Base-by-base conservation (phyloP, 64 coral and sea anemone species). In the Pocillopora damicornis region DNA sequence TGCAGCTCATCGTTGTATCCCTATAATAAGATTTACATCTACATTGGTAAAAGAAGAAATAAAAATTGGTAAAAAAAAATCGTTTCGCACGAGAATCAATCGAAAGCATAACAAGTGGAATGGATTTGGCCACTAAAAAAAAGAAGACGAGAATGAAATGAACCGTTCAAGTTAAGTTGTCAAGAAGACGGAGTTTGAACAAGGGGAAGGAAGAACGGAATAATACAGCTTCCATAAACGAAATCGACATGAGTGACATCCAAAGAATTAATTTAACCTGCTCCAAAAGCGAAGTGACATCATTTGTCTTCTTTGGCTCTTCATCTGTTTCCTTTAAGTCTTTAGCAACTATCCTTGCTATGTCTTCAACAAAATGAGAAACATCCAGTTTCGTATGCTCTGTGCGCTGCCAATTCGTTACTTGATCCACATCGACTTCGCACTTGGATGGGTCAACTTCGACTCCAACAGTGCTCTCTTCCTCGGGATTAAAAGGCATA, bases 391-490 rank as follows among this genome's bases (percentile, higher is more conserved):
- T 59, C 51, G 36, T 61, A 0, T 25, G 9, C 13, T 86, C 37
- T 23, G 13, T 73, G n/a, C 45, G 63, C 58, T 66, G 66, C 73
- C 80, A 91, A 35, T 91, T 83, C 56, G 61, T 84, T 2, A 83
- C 81, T 58, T 91, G 56, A 35, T 91, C 89, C 10, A 91, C 75
- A 13, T 86, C 73, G 22, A 91, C 61, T 76, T 79, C 67, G 62
- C 30, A 91, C 23, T 42, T 85, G 37, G 89, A 91, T 35, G 89
- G 89, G 61, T 91, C 80, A 23, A 91, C 80, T 57, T 76, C 80
- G 30, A 91, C 81, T 51, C 89, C 89, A 2, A 76, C 72, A 8
- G 89, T 91, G 35, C 89, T 91, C 80, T 75, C 79, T 86, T 91
- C 73, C 0, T 69, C 12, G 15, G 73, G 89, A 37, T 91, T 74